Evolutionary conservation across 2,113 vertebrate species (phyloP).

Genomic region (Pangasianodon hypophthalmus): DNA sequence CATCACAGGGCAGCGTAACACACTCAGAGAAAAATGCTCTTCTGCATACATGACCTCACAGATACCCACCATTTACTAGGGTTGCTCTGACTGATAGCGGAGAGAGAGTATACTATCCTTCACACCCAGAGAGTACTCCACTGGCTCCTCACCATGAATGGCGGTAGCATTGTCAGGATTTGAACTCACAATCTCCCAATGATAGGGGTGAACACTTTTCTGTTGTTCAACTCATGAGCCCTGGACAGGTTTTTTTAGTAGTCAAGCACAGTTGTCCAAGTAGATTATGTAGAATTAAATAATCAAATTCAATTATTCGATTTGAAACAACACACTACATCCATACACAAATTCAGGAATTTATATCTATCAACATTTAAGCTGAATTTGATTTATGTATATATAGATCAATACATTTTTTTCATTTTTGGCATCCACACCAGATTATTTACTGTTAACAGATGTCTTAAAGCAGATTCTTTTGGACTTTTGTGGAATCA

Average conservation of each 20-base stretch:
- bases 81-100: neutral
- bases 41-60: slow-evolving; percentile 6
- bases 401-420: neutral
- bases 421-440: too few species aligned
- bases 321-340: neutral
- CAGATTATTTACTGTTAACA: too few species aligned
- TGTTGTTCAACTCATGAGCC: neutral
- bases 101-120: neutral
- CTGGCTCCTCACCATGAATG: neutral
- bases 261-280: neutral
- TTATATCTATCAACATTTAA: neutral
- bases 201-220: neutral
- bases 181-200: neutral
- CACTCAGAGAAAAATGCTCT: neutral
- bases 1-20: neutral
- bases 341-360: neutral
- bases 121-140: neutral
- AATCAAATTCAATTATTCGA: neutral
- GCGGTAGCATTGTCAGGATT: neutral
- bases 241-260: neutral
- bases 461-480: too few species aligned
- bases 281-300: neutral
- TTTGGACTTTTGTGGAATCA: too few species aligned
- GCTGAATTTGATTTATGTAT: too few species aligned
- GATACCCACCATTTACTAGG: neutral